A percentile compares a stretch with the other conserved stretches of the same genome.
Conservation (phyloP, 2,888 invertebrate species). For the Hyalella azteca region DNA sequence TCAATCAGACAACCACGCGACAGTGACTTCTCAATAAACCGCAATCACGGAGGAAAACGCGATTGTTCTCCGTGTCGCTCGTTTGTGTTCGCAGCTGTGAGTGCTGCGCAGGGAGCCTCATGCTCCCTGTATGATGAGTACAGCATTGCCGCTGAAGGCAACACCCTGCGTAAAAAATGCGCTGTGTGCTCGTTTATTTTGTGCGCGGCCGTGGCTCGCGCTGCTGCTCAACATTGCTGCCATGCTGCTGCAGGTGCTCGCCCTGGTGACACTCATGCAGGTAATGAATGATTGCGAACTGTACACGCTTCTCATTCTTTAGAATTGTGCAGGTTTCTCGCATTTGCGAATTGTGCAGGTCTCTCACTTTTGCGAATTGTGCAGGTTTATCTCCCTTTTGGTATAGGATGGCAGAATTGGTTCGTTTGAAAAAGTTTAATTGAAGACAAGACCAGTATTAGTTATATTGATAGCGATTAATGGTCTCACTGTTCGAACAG, state of each 20-base stretch:
- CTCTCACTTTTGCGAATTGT: too few relatives aligned
- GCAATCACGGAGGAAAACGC: background rate
- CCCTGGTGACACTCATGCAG: background rate
- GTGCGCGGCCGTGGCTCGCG: background rate
- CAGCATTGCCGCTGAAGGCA: background rate
- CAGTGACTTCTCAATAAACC: too few relatives aligned
- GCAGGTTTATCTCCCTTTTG: too few relatives aligned
- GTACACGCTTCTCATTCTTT: too few relatives aligned
- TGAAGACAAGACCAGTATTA: too few relatives aligned
- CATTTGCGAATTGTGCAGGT: too few relatives aligned
- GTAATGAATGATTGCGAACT: too few relatives aligned
- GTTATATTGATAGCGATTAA: too few relatives aligned
- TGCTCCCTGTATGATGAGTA: background rate
- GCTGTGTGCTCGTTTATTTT: background rate
- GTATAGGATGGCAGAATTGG: too few relatives aligned
- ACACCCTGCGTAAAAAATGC: constrained; percentile 8
- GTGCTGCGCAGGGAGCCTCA: background rate
- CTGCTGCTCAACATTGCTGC: background rate
- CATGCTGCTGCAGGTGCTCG: background rate
- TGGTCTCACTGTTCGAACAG: too few relatives aligned
- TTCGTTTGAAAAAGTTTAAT: too few relatives aligned
- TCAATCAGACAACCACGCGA: background rate
- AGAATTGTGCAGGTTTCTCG: too few relatives aligned
- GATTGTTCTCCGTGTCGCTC: constrained; percentile 30
- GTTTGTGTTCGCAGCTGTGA: constrained; percentile 11